These are phyloP conservation scores for Mola mola DNA, from an alignment of 2,113 vertebrate genomes.

Conservation along the genomic window DNA sequence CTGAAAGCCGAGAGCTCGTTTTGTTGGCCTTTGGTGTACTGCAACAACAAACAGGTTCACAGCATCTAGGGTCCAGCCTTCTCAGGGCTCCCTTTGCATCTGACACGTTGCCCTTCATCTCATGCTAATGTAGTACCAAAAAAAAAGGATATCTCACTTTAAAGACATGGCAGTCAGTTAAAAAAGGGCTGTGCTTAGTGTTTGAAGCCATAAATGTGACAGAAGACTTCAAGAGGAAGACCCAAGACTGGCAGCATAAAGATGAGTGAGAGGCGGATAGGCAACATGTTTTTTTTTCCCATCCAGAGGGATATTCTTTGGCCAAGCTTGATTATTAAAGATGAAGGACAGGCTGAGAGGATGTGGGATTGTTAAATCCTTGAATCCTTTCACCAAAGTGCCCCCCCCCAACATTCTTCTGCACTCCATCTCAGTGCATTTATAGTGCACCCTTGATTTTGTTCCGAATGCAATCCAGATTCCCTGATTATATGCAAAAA, in stretches of 20 bases:
- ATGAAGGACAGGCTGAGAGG: constrained; percentile 80
- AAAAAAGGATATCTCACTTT: constrained; percentile 78
- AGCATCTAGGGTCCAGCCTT: constrained; percentile 69
- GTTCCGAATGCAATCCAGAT: constrained; percentile 54
- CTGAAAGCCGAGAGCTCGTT: constrained; percentile 25
- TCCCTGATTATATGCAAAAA: constrained; percentile 59
- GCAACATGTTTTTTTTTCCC: constrained; percentile 77
- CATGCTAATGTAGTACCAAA: constrained; percentile 72
- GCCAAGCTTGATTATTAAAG: constrained; percentile 83
- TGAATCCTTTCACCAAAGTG: constrained; percentile 76
- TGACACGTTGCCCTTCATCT: constrained; percentile 76
- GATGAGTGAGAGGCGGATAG: constrained; percentile 80
- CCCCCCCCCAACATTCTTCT: constrained; percentile 66
- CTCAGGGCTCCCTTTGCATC: constrained; percentile 68
- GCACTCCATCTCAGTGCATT: constrained; percentile 61
- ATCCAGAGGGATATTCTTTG: constrained; percentile 79
- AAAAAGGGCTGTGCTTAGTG: constrained; percentile 72
- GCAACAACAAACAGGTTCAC: constrained; percentile 77
- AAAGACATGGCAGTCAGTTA: constrained; percentile 78
- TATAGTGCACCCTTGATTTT: constrained; percentile 66
- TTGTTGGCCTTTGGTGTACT: constrained; percentile 64
- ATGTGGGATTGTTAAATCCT: constrained; percentile 81
- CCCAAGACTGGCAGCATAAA: constrained; percentile 79
- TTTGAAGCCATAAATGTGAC: constrained; percentile 84
- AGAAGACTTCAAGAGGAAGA: constrained; percentile 80